Conservation (phyloP, 2,113 vertebrate species). For the Chrysochloris asiatica region DNA sequence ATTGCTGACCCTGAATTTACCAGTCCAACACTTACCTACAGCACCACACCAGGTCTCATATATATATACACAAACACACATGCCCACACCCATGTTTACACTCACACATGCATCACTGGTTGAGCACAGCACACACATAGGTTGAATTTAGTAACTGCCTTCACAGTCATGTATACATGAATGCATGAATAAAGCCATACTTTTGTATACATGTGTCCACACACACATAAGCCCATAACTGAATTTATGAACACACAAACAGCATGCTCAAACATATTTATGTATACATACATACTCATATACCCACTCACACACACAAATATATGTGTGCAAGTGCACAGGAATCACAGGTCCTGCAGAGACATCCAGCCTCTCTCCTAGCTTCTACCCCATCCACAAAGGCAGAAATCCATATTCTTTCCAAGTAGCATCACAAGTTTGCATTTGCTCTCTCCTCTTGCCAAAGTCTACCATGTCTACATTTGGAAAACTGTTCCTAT, state of each 20-base stretch:
- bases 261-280: not conserved
- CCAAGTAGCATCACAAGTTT: constrained; percentile 4
- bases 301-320: not conserved
- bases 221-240: not conserved
- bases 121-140: not conserved
- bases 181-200: not conserved
- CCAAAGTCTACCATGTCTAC: constrained; percentile 47
- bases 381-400: constrained; percentile 1
- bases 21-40: too few relatives aligned
- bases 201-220: not conserved
- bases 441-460: constrained; percentile 18
- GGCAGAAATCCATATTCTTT: constrained; percentile 29
- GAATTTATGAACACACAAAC: not conserved
- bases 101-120: not conserved
- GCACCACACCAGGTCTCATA: too few relatives aligned
- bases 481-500: constrained; percentile 36
- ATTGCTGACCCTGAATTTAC: too few relatives aligned
- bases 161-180: not conserved
- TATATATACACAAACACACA: not conserved
- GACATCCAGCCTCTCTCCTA: not conserved
- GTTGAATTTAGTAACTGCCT: not conserved
- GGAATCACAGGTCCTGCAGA: not conserved
- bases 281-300: not conserved
- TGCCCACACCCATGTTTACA: not conserved
- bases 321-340: not conserved